A percentile compares a stretch with the other conserved stretches of the same genome.
These are phyloP conservation scores for Chelonus formosanus DNA, from an alignment of 2,888 invertebrate genomes.

Conservation along the genomic window DNA sequence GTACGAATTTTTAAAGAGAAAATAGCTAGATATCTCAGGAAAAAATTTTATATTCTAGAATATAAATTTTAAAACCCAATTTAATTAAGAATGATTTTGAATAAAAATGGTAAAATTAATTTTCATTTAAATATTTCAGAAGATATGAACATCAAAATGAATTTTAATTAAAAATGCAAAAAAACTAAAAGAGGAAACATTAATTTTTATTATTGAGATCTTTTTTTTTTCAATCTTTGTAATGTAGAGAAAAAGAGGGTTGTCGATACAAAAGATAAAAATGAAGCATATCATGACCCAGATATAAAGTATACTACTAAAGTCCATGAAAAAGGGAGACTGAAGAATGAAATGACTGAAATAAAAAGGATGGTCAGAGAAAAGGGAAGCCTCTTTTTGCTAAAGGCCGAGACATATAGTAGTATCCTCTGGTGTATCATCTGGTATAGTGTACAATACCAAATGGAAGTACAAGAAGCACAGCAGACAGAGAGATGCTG, in stretches of 20 bases:
- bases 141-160: too few relatives aligned
- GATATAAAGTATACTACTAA: not conserved
- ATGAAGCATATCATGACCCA: conserved; percentile 5
- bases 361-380: not conserved
- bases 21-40: too few relatives aligned
- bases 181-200: too few relatives aligned
- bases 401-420: not conserved
- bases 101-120: too few relatives aligned
- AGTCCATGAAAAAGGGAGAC: not conserved
- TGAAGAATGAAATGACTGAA: not conserved
- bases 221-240: not conserved
- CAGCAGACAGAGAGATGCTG: conserved; percentile 21
- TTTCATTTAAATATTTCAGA: too few relatives aligned
- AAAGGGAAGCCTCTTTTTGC: not conserved
- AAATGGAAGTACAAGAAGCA: not conserved
- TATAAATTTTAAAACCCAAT: too few relatives aligned
- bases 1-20: too few relatives aligned
- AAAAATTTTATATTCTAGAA: too few relatives aligned
- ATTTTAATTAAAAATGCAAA: too few relatives aligned
- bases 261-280: not conserved
- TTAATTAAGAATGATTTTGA: too few relatives aligned
- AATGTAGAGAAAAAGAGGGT: not conserved
- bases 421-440: not conserved
- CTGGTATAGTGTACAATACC: not conserved
- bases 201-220: not conserved